phyloP scores from a whole-genome alignment of 2,888 invertebrate species.

The Theristus sp. region DNA sequence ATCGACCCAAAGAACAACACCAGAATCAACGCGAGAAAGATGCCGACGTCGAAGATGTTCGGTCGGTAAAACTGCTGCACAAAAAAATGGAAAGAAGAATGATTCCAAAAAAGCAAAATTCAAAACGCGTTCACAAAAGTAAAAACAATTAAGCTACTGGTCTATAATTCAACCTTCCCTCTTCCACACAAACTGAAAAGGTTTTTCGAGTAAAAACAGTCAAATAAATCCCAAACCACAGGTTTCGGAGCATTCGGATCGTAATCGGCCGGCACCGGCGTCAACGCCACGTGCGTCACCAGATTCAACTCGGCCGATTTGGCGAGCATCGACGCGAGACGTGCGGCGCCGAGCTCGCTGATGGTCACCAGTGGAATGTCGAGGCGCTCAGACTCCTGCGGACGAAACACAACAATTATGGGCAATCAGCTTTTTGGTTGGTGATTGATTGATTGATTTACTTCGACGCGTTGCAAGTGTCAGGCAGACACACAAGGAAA shows the following conservation, averaged over 20 bases:
- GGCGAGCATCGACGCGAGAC: neutral
- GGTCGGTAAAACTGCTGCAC: neutral
- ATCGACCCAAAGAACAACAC: conserved; percentile 22
- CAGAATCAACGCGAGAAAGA: conserved; percentile 25
- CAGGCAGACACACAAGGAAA: no score
- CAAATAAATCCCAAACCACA: no score
- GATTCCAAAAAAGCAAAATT: no score
- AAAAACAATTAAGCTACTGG: neutral
- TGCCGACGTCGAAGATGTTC: conserved; percentile 22
- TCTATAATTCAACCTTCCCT: neutral
- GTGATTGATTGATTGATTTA: neutral
- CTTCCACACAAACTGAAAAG: neutral
- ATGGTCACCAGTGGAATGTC: neutral
- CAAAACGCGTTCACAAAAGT: no score
- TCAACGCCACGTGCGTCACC: neutral
- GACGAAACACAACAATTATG: no score
- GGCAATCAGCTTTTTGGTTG: no score
- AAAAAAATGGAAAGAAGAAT: no score
- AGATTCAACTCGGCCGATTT: neutral
- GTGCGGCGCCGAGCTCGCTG: neutral
- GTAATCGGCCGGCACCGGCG: neutral
- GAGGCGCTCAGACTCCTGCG: no score
- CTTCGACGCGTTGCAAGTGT: neutral
- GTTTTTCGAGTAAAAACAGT: no score
- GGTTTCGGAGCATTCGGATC: no score